Evolutionary conservation across 1,140 invertebrate species (phyloP).

Genomic region (Paramacrobiotus metropolitanus): DNA sequence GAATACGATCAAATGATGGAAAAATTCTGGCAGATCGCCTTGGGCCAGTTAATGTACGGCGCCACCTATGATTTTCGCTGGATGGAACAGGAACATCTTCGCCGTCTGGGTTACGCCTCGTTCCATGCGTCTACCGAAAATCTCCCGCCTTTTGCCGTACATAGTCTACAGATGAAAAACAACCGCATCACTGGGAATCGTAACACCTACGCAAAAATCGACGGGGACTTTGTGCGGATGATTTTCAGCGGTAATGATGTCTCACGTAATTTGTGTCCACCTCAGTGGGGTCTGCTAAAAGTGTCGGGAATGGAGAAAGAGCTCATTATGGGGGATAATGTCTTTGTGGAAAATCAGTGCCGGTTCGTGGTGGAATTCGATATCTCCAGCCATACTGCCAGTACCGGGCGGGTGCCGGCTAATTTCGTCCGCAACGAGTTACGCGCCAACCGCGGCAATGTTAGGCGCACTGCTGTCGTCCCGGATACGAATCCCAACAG

Average conservation of each 20-base stretch:
- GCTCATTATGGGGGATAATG: conserved; percentile 44
- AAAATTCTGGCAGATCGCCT: not conserved
- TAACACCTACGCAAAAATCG: conserved; percentile 56
- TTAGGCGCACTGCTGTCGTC: not conserved
- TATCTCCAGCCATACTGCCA: conserved; percentile 75
- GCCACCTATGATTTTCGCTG: not conserved
- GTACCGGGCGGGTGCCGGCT: conserved; percentile 31
- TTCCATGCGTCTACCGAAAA: not conserved
- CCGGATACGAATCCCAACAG: conserved; percentile 31
- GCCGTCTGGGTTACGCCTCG: not conserved
- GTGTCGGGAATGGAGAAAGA: conserved; percentile 91
- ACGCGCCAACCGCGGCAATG: conserved; percentile 10
- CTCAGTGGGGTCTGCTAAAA: conserved; percentile 43
- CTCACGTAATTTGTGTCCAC: conserved; percentile 8
- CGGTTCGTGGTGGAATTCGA: conserved; percentile 63
- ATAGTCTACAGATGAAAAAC: conserved; percentile 25
- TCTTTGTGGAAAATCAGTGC: conserved; percentile 53
- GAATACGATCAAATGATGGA: not conserved
- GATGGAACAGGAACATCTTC: not conserved
- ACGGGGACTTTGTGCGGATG: conserved; percentile 62
- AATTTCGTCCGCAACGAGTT: conserved; percentile 14
- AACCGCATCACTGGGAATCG: conserved; percentile 61
- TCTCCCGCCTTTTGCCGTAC: conserved; percentile 15
- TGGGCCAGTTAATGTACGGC: not conserved
- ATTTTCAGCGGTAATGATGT: conserved; percentile 59